Base-by-base conservation (phyloP, 2,888 invertebrate genomes). In the Drosophila leonis region DNA sequence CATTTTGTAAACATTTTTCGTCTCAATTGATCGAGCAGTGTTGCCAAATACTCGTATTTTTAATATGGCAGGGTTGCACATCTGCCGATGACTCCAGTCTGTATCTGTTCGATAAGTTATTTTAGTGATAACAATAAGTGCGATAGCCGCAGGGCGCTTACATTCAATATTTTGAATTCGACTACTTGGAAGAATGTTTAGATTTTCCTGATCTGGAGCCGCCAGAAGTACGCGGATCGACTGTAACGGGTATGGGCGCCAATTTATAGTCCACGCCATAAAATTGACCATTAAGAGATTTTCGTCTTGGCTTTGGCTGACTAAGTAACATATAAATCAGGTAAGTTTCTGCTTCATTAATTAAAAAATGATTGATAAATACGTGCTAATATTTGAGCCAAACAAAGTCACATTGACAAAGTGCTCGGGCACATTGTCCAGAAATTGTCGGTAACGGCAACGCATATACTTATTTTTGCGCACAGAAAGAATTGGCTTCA, bases 1-100 rank as follows among this genome's bases (percentile, higher is more conserved):
- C 78, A 84, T 84, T 83, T 84, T 84, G 88, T 84, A 86, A 84
- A 84, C 88, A 84, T 84, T 88, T 88, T 86, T 86, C 84, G 71
- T 79, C 79, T 65, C 86, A 76, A 79, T 80, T 75, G 80, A 80
- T 83, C 51, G 67, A 54, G n/a, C 48, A 78, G 79, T 65, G 79
- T 55, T 78, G 79, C 15, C 46, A 44, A 79, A 46, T 44, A 12
- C 18, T 6, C 29, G 5, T 39, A 3, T 15, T 12, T 27, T 15
- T 33, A 12, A 12, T 51, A 20, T 54, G 24, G 12, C 27, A 56
- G 65, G 29, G 78, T 65, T 78, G 78, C 54, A 55, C 12, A 41
- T 9, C n/a, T 42, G 37, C 39, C 18, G 33, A 48, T 41, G 13
- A 42, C 37, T 44, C 18, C 18, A 55, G 74, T 65, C 78, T 76